Evolutionary conservation across 2,797 vertebrate genomes (phyloP).

Genomic region (Acrossocheilus fasciatus): DNA sequence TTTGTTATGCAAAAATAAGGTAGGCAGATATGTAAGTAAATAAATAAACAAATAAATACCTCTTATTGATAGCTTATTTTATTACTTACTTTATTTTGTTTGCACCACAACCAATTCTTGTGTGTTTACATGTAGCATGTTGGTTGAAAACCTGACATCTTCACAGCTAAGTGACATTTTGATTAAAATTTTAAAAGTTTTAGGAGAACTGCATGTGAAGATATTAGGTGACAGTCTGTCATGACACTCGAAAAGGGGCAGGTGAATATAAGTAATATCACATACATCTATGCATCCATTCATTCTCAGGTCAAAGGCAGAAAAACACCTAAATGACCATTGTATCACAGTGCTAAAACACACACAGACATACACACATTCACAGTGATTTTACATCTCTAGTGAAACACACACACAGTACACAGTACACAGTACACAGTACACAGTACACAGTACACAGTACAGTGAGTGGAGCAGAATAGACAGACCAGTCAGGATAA

Average conservation of each 20-base stretch:
- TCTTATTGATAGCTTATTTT: too few species aligned
- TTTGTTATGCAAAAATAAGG: too few species aligned
- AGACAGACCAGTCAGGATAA: neutral
- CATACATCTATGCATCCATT: neutral
- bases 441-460: neutral
- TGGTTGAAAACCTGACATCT: neutral
- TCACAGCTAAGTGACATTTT: neutral
- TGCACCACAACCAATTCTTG: too few species aligned
- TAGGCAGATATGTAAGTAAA: too few species aligned
- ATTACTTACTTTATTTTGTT: too few species aligned
- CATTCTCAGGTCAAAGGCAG: neutral
- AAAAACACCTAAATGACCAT: neutral
- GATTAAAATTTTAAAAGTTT: too few species aligned
- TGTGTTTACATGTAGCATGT: too few species aligned
- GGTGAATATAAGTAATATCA: conserved; percentile 48
- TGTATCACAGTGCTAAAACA: neutral
- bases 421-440: neutral
- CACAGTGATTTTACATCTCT: neutral
- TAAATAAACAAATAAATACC: too few species aligned
- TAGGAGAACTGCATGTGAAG: neutral
- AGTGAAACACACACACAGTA: neutral
- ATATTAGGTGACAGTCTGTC: neutral
- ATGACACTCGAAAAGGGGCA: conserved; percentile 49
- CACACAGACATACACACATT: neutral
- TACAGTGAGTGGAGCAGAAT: neutral